Evolutionary conservation across 2,888 invertebrate species (phyloP), one percentile per base, ranked within the genome.

Genomic region (Linnaemya vulpina): DNA sequence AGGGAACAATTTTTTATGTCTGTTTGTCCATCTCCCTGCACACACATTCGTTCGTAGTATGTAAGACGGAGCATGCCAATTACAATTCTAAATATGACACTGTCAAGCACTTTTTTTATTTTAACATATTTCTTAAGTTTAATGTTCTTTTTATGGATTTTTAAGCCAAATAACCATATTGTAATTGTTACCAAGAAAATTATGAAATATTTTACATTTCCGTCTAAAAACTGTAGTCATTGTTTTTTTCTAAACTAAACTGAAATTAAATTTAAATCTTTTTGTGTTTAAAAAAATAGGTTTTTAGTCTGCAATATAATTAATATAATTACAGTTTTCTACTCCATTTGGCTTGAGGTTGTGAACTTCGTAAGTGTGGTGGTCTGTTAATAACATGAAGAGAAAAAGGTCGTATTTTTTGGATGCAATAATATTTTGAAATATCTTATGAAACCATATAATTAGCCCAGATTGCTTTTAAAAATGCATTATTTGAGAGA

Each of bases 71-170:
- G 89, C 89, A 89, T 88, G 89, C 89, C 90, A 90, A 90, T 90
- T 90, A 90, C 88, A 89, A 88, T 89, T 89, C 89, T 89, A 88
- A 90, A 89, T 89, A 88, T 88, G 89, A 86, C 78, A 70, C 89
- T 89, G 89, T 90, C 89, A 89, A 89, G 88, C 87, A 88, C 87
- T 86, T 74, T 83, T 74, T 83, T 83, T 74, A 60, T 68, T 46
- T 55, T 20, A 35, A 51, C 10, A 25, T 25, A 25, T 40, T 25
- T 71, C 71, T 60, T 67, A 35, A 38, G 15, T 76, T 68, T 46
- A 51, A 55, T 25, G 25, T 9, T 46, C n/a, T 80, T 74, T 60
- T 40, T 43, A 40, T 60, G 60, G 20, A 40, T 38, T 38, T n/a
- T 58, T 9, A 30, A 58, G 76, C 49, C 25, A 73, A 63, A 46